Conservation (phyloP, 2,797 vertebrate genomes). For the Loriculus beryllinus region DNA sequence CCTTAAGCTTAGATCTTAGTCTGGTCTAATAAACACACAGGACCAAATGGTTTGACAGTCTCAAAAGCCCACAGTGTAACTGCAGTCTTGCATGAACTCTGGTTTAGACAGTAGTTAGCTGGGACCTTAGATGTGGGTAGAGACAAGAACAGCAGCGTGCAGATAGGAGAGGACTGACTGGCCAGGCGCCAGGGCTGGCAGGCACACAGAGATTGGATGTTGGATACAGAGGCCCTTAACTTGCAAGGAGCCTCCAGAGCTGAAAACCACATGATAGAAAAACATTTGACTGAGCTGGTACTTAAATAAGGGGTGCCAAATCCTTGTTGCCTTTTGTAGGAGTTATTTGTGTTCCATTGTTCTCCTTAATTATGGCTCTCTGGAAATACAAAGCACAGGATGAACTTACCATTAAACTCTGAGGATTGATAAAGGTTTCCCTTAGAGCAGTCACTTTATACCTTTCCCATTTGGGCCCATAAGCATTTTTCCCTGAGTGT, state of each 20-base stretch:
- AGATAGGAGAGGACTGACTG: neutral
- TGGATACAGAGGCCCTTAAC: neutral
- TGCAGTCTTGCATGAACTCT: neutral
- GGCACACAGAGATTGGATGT: neutral
- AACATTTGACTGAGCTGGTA: neutral
- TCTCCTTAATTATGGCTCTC: conserved; percentile 28
- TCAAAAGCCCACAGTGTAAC: neutral
- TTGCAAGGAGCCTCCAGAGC: neutral
- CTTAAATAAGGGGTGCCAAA: neutral
- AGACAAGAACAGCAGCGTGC: neutral
- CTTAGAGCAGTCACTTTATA: neutral
- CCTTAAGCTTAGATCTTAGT: neutral
- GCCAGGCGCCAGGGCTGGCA: neutral
- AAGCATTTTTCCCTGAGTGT: neutral
- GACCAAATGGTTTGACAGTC: neutral
- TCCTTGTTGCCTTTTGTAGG: neutral
- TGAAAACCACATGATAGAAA: conserved; percentile 9
- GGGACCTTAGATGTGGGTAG: neutral
- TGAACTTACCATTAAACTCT: neutral
- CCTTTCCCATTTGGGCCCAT: neutral
- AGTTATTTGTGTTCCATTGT: conserved; percentile 14
- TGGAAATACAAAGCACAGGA: neutral
- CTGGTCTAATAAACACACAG: fast-evolving
- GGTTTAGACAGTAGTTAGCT: neutral
- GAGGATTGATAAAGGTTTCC: neutral